Conservation (phyloP, 2,888 invertebrate genomes). For the Macrophya alboannulata region DNA sequence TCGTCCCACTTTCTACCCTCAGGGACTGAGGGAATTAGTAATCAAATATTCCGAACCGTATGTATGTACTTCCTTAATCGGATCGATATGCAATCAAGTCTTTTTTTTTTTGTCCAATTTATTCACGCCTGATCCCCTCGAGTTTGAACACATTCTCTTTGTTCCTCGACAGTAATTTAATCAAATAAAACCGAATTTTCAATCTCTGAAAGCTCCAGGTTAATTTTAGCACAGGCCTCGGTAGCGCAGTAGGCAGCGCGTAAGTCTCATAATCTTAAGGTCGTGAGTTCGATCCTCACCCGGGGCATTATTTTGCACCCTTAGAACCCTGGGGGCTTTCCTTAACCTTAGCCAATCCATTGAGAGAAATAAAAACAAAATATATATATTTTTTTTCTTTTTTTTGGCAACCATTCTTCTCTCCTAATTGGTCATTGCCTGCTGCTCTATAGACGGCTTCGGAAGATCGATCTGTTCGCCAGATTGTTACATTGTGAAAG, state of each 20-base stretch:
- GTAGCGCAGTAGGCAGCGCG: constrained; percentile 95
- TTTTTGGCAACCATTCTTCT: not conserved
- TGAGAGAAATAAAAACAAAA: not conserved
- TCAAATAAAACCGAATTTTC: not conserved
- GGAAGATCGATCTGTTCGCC: not conserved
- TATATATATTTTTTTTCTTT: not conserved
- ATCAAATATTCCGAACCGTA: not conserved
- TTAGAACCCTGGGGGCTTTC: not conserved
- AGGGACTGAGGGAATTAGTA: not conserved
- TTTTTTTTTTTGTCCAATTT: not conserved
- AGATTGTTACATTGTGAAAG: not conserved
- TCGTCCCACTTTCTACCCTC: not conserved
- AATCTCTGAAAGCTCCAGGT: not conserved
- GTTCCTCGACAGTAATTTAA: not conserved
- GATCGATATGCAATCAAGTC: not conserved
- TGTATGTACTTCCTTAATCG: not conserved
- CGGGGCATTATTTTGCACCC: constrained; percentile 84
- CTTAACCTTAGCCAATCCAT: not conserved
- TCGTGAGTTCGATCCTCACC: constrained; percentile 98
- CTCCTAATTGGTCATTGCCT: not conserved
- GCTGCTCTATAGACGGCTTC: not conserved
- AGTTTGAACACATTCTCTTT: not conserved
- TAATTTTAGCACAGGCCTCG: constrained; percentile 82
- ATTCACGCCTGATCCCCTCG: not conserved
- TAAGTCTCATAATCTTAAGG: constrained; percentile 96